These are phyloP conservation scores for Dasyurus viverrinus DNA, from an alignment of 2,113 vertebrate species.

Conservation along the genomic window DNA sequence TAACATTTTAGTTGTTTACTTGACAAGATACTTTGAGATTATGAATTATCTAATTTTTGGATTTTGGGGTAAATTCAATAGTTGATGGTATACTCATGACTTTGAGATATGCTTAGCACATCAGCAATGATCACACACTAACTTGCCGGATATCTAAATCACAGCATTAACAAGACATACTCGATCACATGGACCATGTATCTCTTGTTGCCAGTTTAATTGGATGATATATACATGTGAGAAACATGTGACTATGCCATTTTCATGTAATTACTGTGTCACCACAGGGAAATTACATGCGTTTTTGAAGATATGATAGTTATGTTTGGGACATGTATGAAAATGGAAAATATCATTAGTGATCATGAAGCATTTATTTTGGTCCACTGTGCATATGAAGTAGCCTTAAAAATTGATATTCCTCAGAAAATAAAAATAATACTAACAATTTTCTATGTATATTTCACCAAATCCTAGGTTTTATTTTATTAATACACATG, in stretches of 20 bases:
- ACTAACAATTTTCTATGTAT: slow-evolving; percentile 14
- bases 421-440: slow-evolving; percentile 41
- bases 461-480: not conserved
- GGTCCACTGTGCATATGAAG: not conserved
- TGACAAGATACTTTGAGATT: not conserved
- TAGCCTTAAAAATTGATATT: slow-evolving; percentile 41
- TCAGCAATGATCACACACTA: slow-evolving; percentile 32
- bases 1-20: slow-evolving; percentile 21
- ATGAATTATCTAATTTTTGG: slow-evolving; percentile 25
- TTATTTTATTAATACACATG: not conserved
- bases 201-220: slow-evolving; percentile 58
- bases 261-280: slow-evolving; percentile 50
- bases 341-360: slow-evolving; percentile 38
- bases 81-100: slow-evolving; percentile 35
- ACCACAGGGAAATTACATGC: slow-evolving; percentile 56
- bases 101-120: slow-evolving; percentile 41
- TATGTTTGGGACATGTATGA: slow-evolving; percentile 45
- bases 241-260: slow-evolving; percentile 50
- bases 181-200: slow-evolving; percentile 32
- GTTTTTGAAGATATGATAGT: slow-evolving; percentile 31
- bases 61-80: slow-evolving; percentile 55
- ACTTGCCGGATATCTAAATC: slow-evolving; percentile 43
- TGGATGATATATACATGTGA: slow-evolving; percentile 55
- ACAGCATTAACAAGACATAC: slow-evolving; percentile 57
- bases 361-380: slow-evolving; percentile 38